These are phyloP conservation scores for Seriola aureovittata DNA, from an alignment of 2,113 vertebrate species.

Conservation along the genomic window DNA sequence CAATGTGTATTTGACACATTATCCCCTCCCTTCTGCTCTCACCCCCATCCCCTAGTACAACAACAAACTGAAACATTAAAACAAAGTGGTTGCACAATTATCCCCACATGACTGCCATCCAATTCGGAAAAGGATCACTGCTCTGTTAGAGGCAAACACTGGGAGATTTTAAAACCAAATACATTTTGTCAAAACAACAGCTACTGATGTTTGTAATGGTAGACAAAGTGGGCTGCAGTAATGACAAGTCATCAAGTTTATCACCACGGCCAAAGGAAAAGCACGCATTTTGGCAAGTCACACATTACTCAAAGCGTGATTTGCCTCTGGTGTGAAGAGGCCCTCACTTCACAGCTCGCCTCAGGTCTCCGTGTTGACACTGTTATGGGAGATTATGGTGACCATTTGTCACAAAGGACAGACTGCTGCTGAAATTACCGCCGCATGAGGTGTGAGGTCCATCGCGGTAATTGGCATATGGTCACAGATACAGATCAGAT, in stretches of 20 bases:
- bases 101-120: constrained; percentile 60
- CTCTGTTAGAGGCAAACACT: constrained; percentile 53
- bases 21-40: neutral
- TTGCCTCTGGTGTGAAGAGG: constrained; percentile 64
- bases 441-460: constrained; percentile 46
- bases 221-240: constrained; percentile 56
- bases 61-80: constrained; percentile 65
- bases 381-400: constrained; percentile 60
- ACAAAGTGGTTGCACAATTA: constrained; percentile 74
- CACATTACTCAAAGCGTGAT: constrained; percentile 58
- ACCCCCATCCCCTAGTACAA: constrained; percentile 21
- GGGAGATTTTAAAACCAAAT: constrained; percentile 63
- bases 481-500: constrained; percentile 41
- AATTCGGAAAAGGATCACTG: constrained; percentile 50
- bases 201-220: constrained; percentile 57
- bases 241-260: constrained; percentile 70
- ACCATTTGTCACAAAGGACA: constrained; percentile 79
- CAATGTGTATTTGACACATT: constrained; percentile 62
- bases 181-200: constrained; percentile 58
- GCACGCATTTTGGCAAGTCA: constrained; percentile 57
- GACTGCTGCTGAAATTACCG: constrained; percentile 66
- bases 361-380: constrained; percentile 52
- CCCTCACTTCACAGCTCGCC: constrained; percentile 52
- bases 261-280: constrained; percentile 54
- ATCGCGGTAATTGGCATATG: constrained; percentile 55